phyloP scores from a whole-genome alignment of 2,113 vertebrate genomes.

The Catagonus wagneri region DNA sequence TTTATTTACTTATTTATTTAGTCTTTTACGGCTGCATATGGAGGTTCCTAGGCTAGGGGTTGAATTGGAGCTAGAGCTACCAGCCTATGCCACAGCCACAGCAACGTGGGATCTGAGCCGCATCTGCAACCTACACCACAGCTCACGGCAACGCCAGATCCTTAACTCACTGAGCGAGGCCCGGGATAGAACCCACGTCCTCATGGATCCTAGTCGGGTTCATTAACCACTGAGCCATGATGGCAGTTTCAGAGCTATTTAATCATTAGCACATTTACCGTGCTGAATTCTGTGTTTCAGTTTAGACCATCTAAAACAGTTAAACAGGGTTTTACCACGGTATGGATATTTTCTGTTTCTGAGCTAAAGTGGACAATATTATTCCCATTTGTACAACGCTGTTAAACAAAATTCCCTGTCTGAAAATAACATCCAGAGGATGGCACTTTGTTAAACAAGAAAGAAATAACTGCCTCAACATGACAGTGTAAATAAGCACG shows the following conservation, averaged over 20 bases:
- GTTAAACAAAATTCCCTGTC: not conserved
- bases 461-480: not conserved
- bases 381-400: not conserved
- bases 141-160: too few relatives aligned
- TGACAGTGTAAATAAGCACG: not conserved
- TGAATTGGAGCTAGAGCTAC: too few relatives aligned
- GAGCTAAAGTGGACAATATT: not conserved
- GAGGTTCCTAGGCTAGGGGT: too few relatives aligned
- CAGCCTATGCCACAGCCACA: too few relatives aligned
- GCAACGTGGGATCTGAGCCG: too few relatives aligned
- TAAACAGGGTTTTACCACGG: not conserved
- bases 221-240: too few relatives aligned
- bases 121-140: too few relatives aligned
- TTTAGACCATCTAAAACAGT: not conserved
- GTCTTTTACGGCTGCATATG: too few relatives aligned
- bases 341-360: not conserved
- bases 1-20: too few relatives aligned
- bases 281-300: not conserved
- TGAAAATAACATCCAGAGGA: not conserved
- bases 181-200: too few relatives aligned
- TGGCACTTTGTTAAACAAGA: not conserved
- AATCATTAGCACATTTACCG: not conserved
- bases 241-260: not conserved
- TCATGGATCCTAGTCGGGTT: too few relatives aligned
- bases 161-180: too few relatives aligned